Percentiles rank a stretch among this genome's conserved stretches.
Evolutionary conservation across 1,140 invertebrate genomes (phyloP).

Genomic region (Coptotermes formosanus): DNA sequence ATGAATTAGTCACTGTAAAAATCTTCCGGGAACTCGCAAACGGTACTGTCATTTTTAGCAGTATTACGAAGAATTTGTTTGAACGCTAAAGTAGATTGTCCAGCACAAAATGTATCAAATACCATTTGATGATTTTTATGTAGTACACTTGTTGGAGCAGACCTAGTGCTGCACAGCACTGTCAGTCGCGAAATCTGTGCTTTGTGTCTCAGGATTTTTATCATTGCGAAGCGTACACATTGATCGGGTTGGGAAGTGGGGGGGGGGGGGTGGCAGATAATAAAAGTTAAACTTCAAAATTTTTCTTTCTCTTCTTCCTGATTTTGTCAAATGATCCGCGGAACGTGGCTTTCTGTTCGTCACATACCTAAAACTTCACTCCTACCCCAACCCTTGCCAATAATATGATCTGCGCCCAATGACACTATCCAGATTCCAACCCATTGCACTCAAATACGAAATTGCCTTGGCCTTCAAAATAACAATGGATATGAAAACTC

Average conservation of each 20-base stretch:
- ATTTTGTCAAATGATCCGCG: neutral
- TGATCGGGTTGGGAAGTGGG: neutral
- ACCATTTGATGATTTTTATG: neutral
- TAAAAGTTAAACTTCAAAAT: neutral
- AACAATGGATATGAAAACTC: constrained; percentile 12
- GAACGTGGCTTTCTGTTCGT: neutral
- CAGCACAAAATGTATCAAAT: too few relatives aligned
- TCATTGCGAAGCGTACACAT: neutral
- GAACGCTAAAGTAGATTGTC: too few relatives aligned
- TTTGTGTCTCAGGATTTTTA: neutral
- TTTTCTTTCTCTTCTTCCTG: neutral
- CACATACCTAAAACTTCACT: neutral
- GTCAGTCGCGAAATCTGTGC: neutral
- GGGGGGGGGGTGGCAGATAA: neutral
- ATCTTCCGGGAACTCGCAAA: too few relatives aligned
- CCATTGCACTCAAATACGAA: constrained; percentile 12
- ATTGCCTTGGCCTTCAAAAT: neutral
- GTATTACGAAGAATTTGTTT: too few relatives aligned
- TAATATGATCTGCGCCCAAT: neutral
- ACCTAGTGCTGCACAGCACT: neutral
- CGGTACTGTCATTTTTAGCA: too few relatives aligned
- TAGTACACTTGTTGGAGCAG: neutral
- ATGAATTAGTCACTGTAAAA: too few relatives aligned
- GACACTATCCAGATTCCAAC: neutral
- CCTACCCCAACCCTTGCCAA: neutral